These are phyloP conservation scores for Chaetodon trifascialis DNA, from an alignment of 2,113 vertebrate species.

Conservation along the genomic window DNA sequence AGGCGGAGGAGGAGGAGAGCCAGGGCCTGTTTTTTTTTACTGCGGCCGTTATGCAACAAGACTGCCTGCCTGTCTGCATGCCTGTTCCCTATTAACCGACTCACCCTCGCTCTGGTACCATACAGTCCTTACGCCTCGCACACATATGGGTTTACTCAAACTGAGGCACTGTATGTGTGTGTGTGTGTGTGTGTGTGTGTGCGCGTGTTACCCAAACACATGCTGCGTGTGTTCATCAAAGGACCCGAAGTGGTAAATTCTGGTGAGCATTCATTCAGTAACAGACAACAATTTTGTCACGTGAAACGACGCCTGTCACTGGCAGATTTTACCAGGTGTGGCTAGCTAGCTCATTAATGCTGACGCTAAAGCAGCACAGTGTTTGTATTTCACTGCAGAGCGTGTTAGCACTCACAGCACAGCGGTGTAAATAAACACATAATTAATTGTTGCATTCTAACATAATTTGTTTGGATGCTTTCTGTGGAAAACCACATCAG, in stretches of 20 bases:
- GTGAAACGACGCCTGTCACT: neutral
- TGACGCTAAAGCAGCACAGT: neutral
- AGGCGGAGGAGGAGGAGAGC: constrained; percentile 46
- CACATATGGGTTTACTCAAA: constrained; percentile 67
- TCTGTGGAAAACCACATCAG: no score
- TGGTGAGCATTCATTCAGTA: constrained; percentile 12
- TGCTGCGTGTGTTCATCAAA: constrained; percentile 33
- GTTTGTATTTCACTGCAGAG: neutral
- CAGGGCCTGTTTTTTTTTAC: constrained; percentile 39
- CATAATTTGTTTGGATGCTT: no score
- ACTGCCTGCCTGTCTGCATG: constrained; percentile 45
- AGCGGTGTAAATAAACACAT: no score
- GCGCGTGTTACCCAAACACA: constrained; percentile 28
- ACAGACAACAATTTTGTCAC: neutral
- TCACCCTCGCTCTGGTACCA: constrained; percentile 28
- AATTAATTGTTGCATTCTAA: no score
- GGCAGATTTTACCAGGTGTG: neutral
- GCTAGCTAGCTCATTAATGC: neutral
- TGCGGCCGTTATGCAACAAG: constrained; percentile 66
- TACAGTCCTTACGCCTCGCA: constrained; percentile 33
- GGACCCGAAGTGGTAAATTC: neutral
- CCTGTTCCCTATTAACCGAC: constrained; percentile 70
- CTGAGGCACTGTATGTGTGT: constrained; percentile 67
- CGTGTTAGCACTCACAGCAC: no score
- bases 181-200: constrained; percentile 26